Conservation (phyloP, 2,888 invertebrate genomes). For the Scelioninae gen. 1 region DNA sequence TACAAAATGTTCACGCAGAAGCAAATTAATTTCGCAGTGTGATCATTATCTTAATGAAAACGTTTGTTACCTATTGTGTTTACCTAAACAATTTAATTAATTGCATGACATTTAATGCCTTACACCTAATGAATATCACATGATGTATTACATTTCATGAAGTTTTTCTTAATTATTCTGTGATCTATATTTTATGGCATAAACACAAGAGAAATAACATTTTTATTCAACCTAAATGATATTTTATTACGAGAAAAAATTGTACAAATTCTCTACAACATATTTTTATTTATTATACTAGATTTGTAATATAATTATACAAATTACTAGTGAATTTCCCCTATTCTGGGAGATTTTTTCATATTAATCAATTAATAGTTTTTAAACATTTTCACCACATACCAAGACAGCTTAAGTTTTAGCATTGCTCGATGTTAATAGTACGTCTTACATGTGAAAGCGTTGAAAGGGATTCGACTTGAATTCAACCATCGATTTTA, state of each 20-base stretch:
- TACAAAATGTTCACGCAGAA: background rate
- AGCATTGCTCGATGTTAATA: constrained; percentile 24
- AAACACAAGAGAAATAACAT: too few relatives aligned
- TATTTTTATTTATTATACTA: too few relatives aligned
- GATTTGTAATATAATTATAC: background rate
- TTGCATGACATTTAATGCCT: background rate
- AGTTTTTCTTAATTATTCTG: background rate
- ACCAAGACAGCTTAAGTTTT: constrained; percentile 12
- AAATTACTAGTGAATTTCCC: background rate
- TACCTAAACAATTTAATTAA: background rate
- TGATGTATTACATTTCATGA: too few relatives aligned
- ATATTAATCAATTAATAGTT: background rate
- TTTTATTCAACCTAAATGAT: too few relatives aligned
- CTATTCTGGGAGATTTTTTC: background rate
- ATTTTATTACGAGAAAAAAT: too few relatives aligned
- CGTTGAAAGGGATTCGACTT: constrained; percentile 4
- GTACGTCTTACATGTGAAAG: background rate
- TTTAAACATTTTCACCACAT: background rate
- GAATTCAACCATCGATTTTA: background rate
- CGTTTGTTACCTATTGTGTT: background rate
- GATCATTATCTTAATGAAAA: background rate
- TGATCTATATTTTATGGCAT: background rate
- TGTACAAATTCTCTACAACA: too few relatives aligned
- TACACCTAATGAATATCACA: background rate
- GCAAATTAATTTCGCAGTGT: too few relatives aligned